Base-by-base conservation (phyloP, 2,113 vertebrate genomes). In the Naja naja region DNA sequence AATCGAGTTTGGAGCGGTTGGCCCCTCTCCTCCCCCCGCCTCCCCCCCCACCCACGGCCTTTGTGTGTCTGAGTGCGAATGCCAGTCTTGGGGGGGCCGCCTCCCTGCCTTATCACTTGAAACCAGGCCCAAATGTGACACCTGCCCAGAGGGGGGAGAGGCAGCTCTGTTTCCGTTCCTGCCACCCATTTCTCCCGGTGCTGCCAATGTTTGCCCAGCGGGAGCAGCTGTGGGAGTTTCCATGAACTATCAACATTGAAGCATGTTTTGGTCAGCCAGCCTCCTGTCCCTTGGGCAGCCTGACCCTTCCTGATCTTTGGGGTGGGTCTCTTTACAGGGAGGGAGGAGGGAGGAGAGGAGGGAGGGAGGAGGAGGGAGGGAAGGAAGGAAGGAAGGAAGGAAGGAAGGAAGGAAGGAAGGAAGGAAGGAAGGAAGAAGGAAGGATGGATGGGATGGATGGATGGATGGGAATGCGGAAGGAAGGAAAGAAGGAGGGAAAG, bases 191-290 rank as follows among this genome's bases (percentile, higher is more conserved):
- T n/a, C 58, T 53, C 45, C 86, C 27, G 5, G 47, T 54, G 9
- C 91, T 54, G 9, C 91, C 52, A 55, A 52, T 89, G 54, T 92
- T 92, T 89, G 87, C 49, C 34, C 4, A 18, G 18, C 14, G 27
- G 74, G 91, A 92, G 53, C 45, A 55, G 60, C 25, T 9, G 12
- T 89, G 55, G 39, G 49, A 3, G n/a, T 92, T 89, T 55, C 91
- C 52, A 11, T 56, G 25, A 22, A 53, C 9, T 30, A 2, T n/a
- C 18, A 4, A 30, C 39, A 6, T 25, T 0, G 1, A 52, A 16
- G 10, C 12, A 16, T 10, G 4, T 47, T 27, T 27, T 30, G n/a
- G 14, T 34, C 30, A 69, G 64, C 30, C 64, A n/a, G 12, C 2
- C n/a, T 2, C 14, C 1, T 0, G 1, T 9, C 16, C 23, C 20